phyloP scores from a whole-genome alignment of 2,113 vertebrate genomes.

The Thomomys bottae region DNA sequence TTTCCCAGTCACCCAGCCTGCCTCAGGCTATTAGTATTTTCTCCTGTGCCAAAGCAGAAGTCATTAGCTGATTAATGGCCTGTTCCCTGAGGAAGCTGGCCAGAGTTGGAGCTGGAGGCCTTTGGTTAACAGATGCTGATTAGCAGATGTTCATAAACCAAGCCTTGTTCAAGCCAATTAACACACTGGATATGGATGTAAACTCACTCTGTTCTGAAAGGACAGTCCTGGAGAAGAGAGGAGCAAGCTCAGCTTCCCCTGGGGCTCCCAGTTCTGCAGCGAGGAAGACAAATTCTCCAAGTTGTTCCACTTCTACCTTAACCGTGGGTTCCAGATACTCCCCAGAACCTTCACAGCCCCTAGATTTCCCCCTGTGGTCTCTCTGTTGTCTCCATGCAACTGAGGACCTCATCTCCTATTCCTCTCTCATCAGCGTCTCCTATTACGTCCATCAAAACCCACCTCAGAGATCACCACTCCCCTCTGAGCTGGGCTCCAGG shows the following conservation, averaged over 20 bases:
- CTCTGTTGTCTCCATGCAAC: neutral
- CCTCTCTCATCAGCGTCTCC: neutral
- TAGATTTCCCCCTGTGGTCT: neutral
- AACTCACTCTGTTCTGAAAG: neutral
- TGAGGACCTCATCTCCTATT: rapidly evolving
- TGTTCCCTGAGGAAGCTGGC: constrained; percentile 15
- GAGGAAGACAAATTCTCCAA: neutral
- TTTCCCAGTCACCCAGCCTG: neutral
- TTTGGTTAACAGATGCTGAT: constrained; percentile 48
- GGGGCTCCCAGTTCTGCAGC: neutral
- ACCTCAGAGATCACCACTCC: neutral
- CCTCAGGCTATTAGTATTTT: constrained; percentile 26
- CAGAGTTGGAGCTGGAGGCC: constrained; percentile 1
- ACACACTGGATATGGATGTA: neutral
- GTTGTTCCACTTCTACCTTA: neutral
- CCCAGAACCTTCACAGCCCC: neutral
- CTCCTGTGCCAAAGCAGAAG: constrained; percentile 55
- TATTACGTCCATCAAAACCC: neutral
- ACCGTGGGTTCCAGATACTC: neutral
- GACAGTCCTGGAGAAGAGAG: neutral
- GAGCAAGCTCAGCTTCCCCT: too few species aligned
- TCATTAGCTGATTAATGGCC: constrained; percentile 41
- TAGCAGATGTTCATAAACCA: constrained; percentile 28
- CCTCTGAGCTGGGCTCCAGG: neutral
- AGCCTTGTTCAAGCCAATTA: neutral